Conservation (phyloP, 2,888 invertebrate species). For the Drosophila anomelani region DNA sequence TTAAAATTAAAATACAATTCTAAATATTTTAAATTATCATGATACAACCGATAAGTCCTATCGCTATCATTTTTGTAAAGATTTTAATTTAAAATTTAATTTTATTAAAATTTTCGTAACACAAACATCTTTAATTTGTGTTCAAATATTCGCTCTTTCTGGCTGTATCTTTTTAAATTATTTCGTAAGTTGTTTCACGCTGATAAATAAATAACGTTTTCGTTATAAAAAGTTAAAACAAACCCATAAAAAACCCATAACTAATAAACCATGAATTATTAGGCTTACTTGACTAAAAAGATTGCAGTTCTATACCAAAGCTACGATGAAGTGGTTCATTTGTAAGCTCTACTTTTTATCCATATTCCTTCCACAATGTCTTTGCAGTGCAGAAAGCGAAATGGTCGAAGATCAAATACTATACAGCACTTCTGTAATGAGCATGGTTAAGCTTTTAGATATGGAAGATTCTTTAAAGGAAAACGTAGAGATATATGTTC, state of each 20-base stretch:
- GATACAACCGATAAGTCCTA: neutral
- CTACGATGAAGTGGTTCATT: constrained; percentile 19
- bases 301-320: neutral
- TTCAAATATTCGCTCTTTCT: neutral
- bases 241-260: neutral
- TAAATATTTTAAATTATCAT: neutral
- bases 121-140: neutral
- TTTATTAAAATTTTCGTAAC: too few relatives aligned
- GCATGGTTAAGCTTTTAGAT: constrained; percentile 32
- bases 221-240: neutral
- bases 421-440: constrained; percentile 38
- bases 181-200: neutral
- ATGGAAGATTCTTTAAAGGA: constrained; percentile 36
- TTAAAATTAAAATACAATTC: neutral
- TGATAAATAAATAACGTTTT: neutral
- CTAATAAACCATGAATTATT: constrained; percentile 28
- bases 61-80: neutral
- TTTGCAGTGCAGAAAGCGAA: neutral
- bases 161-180: too few relatives aligned
- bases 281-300: neutral
- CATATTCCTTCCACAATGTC: neutral
- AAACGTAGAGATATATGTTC: constrained; percentile 9
- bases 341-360: neutral
- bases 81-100: neutral
- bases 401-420: neutral